phyloP scores from a whole-genome alignment of 2,888 invertebrate species.

The Trissolcus japonicus region DNA sequence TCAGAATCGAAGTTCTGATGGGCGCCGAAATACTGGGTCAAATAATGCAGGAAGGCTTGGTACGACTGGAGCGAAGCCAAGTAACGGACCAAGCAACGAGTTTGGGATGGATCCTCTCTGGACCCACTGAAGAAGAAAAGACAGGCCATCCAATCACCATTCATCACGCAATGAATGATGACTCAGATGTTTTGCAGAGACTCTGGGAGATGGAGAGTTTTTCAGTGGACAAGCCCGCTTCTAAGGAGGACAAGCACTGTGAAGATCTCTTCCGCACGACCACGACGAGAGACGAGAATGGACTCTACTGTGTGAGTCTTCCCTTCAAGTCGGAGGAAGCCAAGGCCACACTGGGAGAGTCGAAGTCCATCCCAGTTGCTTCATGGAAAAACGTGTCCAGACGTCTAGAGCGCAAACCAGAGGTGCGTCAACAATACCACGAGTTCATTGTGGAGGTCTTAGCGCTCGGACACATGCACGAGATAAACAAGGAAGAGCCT shows the following conservation, averaged over 20 bases:
- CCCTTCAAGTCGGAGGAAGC: not conserved
- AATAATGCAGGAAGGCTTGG: too few relatives aligned
- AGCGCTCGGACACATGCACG: too few relatives aligned
- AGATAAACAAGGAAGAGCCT: too few relatives aligned
- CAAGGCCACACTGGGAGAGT: not conserved
- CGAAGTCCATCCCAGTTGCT: not conserved
- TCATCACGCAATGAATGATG: not conserved
- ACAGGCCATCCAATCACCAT: not conserved
- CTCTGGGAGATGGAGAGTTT: constrained; percentile 4
- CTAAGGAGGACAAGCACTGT: not conserved
- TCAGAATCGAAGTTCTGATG: too few relatives aligned
- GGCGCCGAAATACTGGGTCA: too few relatives aligned
- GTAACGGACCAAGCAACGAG: too few relatives aligned
- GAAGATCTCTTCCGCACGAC: not conserved
- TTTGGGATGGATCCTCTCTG: constrained; percentile 6
- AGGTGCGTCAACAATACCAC: too few relatives aligned
- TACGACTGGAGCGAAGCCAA: too few relatives aligned
- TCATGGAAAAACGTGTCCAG: constrained; percentile 1
- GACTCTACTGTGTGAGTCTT: not conserved
- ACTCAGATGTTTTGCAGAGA: not conserved
- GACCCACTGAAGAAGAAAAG: not conserved
- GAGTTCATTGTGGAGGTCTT: too few relatives aligned
- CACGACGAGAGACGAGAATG: not conserved
- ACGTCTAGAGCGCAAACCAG: too few relatives aligned
- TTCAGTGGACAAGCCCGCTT: not conserved